Base-by-base conservation (phyloP, 2,888 invertebrate species). In the Lordiphosa andalusiaca region DNA sequence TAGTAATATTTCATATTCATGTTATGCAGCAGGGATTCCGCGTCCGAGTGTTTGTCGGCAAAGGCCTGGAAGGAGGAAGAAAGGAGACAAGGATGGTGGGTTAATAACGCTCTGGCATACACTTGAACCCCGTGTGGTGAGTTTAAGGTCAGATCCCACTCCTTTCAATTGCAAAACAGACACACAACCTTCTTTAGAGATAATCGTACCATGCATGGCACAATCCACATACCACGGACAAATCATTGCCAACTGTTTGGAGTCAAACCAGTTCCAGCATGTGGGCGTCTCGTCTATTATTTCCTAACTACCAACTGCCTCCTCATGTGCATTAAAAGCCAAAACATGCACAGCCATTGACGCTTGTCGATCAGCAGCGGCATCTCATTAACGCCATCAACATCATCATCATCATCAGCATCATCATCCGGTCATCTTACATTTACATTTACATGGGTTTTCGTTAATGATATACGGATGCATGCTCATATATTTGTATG, bases 1-100 rank as follows among this genome's bases (percentile, higher is more conserved):
- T 95, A 98, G 88, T 93, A 95, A 88, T 95, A 96, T 90, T 97
- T 96, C 46, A 91, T 91, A 90, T 95, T 96, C 89, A 97, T 92
- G 85, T 93, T 94, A 85, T 95, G 95, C 80, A 96, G 89, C 74
- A 95, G 90, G 36, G 93, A 91, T 81, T 91, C 92, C 65, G 94
- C 93, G 69, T 94, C 92, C 53, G 91, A 90, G 90, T 94, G 93
- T 90, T 94, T 94, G 71, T 93, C 91, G 66, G 95, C 93, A 88
- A 93, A 93, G 85, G 92, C 92, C 96, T 96, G 91, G 25, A 12
- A n/a, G 3, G 16, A 19, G 3, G 4, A 19, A 19, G 19, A 19
- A n/a, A n/a, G 19, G 3, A 19, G 19, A 19, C 3, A 19, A 19
- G 19, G 3, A 19, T 19, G 3, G 19, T 19, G 19, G 3, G 19